These are phyloP conservation scores for Luffia ferchaultella DNA, from an alignment of 2,888 invertebrate species.

Conservation along the genomic window DNA sequence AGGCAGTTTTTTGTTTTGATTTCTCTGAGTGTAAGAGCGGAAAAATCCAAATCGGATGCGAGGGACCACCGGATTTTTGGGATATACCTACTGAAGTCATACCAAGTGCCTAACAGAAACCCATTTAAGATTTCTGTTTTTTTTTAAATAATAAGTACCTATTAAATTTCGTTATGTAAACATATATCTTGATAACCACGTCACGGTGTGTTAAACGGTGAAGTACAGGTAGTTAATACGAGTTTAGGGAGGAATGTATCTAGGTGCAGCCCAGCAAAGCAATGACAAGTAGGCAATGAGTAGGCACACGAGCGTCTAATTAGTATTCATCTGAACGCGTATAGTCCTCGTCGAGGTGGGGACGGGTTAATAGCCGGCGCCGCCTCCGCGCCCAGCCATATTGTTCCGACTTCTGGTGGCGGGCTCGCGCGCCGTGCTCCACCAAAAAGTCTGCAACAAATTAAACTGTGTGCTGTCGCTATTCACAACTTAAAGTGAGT, in stretches of 20 bases:
- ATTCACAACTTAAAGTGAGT: conserved; percentile 8
- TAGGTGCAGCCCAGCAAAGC: conserved; percentile 10
- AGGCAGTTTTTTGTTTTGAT: too few species aligned
- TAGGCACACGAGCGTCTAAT: conserved; percentile 47
- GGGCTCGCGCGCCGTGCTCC: conserved; percentile 38
- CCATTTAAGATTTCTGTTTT: too few species aligned
- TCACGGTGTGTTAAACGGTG: neutral
- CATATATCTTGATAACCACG: too few species aligned
- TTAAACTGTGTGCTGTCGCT: conserved; percentile 20
- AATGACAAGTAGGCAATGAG: conserved; percentile 38
- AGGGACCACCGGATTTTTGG: too few species aligned
- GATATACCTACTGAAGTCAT: too few species aligned
- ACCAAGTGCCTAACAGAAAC: too few species aligned
- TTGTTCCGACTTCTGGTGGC: conserved; percentile 58
- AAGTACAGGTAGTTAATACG: neutral
- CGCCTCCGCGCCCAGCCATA: conserved; percentile 64
- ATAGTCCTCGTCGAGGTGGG: conserved; percentile 61
- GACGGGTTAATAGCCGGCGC: conserved; percentile 65
- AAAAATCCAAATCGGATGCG: too few species aligned
- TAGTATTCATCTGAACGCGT: conserved; percentile 65
- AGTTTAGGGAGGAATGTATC: conserved; percentile 3
- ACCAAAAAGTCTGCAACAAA: conserved; percentile 48
- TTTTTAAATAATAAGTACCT: too few species aligned
- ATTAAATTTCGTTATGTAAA: too few species aligned
- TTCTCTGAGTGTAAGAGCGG: too few species aligned